Evolutionary conservation across 2,888 invertebrate genomes (phyloP).

Genomic region (Noctua janthe): DNA sequence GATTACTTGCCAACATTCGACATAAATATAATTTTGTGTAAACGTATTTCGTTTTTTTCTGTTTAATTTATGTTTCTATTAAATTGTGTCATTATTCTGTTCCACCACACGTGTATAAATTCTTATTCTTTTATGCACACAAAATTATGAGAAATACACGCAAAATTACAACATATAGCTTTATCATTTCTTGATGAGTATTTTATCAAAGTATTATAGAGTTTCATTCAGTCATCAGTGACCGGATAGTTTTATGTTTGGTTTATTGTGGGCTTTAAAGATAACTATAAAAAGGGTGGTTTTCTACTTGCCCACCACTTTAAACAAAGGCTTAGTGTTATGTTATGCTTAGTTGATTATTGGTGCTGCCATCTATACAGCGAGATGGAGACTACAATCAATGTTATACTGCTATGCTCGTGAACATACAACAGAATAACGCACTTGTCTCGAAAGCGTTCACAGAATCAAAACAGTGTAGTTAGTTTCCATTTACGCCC

Average conservation of each 20-base stretch:
- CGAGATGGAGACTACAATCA: constrained; percentile 12
- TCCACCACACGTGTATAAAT: background rate
- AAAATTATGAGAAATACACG: no score
- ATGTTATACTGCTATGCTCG: background rate
- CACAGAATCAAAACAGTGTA: background rate
- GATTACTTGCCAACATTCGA: constrained; percentile 35
- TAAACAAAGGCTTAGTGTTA: background rate
- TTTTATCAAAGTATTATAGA: background rate
- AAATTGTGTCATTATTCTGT: constrained; percentile 7
- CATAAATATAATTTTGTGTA: constrained; percentile 9
- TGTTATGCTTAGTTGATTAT: background rate
- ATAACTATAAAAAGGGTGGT: background rate
- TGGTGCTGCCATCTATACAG: constrained; percentile 55
- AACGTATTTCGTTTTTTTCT: background rate
- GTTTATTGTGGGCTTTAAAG: background rate
- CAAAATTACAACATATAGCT: no score
- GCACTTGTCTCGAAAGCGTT: background rate
- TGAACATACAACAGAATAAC: background rate
- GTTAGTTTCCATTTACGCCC: constrained; percentile 23
- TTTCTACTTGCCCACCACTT: background rate
- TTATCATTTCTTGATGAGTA: background rate
- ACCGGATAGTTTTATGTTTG: background rate
- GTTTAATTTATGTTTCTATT: background rate
- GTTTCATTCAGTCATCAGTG: background rate
- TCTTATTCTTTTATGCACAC: no score